Evolutionary conservation across 2,797 vertebrate species (phyloP).

Genomic region (Cephalopachus bancanus): DNA sequence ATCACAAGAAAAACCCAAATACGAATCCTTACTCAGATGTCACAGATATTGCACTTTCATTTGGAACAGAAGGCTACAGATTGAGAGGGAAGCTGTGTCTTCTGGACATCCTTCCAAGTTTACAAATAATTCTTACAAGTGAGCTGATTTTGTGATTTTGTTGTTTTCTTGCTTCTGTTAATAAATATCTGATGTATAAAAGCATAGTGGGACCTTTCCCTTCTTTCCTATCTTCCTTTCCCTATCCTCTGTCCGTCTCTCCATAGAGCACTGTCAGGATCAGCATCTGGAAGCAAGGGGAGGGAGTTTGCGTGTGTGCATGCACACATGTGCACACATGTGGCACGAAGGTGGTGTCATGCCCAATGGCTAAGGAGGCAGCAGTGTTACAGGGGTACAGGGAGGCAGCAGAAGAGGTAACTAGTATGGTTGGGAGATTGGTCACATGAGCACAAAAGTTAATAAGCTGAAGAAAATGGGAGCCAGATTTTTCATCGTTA

Average conservation of each 20-base stretch:
- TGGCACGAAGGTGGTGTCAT: not conserved
- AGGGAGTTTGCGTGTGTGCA: not conserved
- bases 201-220: not conserved
- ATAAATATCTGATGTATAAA: not conserved
- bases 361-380: not conserved
- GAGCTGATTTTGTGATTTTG: not conserved
- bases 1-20: not conserved
- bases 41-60: not conserved
- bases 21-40: not conserved
- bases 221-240: not conserved
- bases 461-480: not conserved
- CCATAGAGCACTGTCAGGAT: not conserved
- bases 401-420: not conserved
- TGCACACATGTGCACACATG: not conserved
- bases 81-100: not conserved
- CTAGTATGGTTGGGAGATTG: not conserved
- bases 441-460: not conserved
- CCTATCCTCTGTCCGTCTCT: not conserved
- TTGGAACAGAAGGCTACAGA: not conserved
- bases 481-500: not conserved
- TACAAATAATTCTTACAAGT: not conserved
- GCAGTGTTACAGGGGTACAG: not conserved
- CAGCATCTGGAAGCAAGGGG: not conserved
- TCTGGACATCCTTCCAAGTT: not conserved
- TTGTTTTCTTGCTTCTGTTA: not conserved